Base-by-base conservation (phyloP, 2,888 invertebrate genomes). In the Chalcis sispes region DNA sequence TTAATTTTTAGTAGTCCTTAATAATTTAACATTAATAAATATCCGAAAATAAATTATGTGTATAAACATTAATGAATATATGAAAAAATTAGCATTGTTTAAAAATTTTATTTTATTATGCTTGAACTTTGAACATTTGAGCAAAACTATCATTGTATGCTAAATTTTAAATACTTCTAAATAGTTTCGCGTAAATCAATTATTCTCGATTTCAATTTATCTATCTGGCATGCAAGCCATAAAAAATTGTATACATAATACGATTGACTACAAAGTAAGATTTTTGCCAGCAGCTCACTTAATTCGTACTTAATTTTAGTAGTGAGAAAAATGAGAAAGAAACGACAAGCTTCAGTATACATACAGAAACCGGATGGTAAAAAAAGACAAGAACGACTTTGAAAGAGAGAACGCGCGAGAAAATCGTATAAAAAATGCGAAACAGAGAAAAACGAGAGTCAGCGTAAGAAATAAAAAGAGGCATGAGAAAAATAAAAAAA, bases 261-360 rank as follows among this genome's bases (percentile, higher is more conserved):
- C 27, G 20, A 23, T 40, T 29, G 58, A 61, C n/a, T n/a, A n/a
- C n/a, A n/a, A 23, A 10, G 36, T 15, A 25, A 32, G 18, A 62
- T 42, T 52, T 61, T 27, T 13, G 36, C 29, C n/a, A 50, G 48
- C 25, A 20, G 42, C 66, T 59, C 40, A 13, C 40, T 62, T 64
- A 40, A 46, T 46, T 67, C 32, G 25, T 20, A 54, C 36, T 48
- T 48, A 52, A 75, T 69, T 75, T 40, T n/a, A 54, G 40, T 0
- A 50, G 13, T 48, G 36, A 56, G 8, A 50, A 69, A 50, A 64
- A 58, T 32, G 54, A 25, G 61, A 69, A 56, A 66, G 25, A 42
- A 50, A 61, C 42, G 20, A 56, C 27, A 29, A 56, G 67, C 54
- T 27, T 27, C 29, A 36, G 52, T 25, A 20, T 52, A 52, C 42